A percentile compares a stretch with the other conserved stretches of the same genome.
Conservation (phyloP, 2,888 invertebrate species). For the Thereva unica region DNA sequence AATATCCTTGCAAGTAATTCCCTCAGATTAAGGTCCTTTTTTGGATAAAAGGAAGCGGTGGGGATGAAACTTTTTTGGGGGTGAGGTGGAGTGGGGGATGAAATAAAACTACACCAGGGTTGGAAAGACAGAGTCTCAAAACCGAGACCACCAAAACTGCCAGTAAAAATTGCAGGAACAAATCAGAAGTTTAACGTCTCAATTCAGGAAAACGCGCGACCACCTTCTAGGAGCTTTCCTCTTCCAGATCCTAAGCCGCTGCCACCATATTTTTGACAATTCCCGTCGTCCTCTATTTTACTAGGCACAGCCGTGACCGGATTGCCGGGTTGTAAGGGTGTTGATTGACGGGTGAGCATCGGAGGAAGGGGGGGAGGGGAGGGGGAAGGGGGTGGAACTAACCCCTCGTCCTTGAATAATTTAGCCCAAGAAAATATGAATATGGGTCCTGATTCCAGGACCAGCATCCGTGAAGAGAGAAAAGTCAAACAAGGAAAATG, state of each 20-base stretch:
- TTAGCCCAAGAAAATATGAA: constrained; percentile 24
- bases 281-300: background rate
- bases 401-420: background rate
- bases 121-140: too few relatives aligned
- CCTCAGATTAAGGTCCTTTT: background rate
- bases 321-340: too few relatives aligned
- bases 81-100: background rate
- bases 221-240: constrained; percentile 22
- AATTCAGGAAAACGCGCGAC: constrained; percentile 1
- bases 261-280: background rate
- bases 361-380: too few relatives aligned
- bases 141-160: background rate
- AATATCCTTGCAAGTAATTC: constrained; percentile 10
- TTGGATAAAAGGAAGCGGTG: too few relatives aligned
- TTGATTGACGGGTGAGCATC: too few relatives aligned
- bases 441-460: constrained; percentile 10
- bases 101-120: background rate
- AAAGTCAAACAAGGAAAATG: too few relatives aligned
- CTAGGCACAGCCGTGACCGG: too few relatives aligned
- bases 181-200: constrained; percentile 34
- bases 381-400: too few relatives aligned
- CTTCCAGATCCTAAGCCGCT: constrained; percentile 5
- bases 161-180: constrained; percentile 21
- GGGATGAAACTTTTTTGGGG: background rate
- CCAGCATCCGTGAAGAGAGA: background rate